These are phyloP conservation scores for Eurystomus gularis DNA, from an alignment of 2,113 vertebrate genomes.

Conservation along the genomic window DNA sequence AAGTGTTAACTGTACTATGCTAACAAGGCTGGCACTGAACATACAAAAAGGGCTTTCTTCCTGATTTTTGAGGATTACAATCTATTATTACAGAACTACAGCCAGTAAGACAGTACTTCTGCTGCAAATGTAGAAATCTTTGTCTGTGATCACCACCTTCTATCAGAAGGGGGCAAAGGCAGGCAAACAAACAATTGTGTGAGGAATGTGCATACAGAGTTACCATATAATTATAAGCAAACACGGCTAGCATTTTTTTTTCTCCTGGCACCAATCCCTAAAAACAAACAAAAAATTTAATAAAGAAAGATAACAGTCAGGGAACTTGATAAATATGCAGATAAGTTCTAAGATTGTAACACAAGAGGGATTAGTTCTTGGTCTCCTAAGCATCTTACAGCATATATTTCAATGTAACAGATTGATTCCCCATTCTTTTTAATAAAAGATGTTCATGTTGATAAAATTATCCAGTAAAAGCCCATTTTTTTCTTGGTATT, in stretches of 20 bases:
- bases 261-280: background rate
- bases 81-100: background rate
- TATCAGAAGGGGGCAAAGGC: background rate
- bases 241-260: background rate
- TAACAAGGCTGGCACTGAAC: background rate
- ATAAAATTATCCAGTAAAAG: slow-evolving; percentile 36
- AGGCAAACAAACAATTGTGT: background rate
- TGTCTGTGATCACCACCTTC: background rate
- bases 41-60: background rate
- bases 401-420: background rate
- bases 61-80: background rate
- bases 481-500: background rate
- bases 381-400: background rate
- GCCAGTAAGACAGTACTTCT: background rate
- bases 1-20: background rate
- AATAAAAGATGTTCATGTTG: background rate
- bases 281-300: background rate
- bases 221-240: background rate
- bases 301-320: background rate
- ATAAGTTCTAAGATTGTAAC: background rate
- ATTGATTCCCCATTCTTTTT: background rate
- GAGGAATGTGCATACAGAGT: background rate
- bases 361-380: background rate
- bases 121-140: background rate
- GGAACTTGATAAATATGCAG: background rate